A percentile compares a stretch with the other conserved stretches of the same genome.
phyloP scores from a whole-genome alignment of 2,113 vertebrate species.

The Ondatra zibethicus region DNA sequence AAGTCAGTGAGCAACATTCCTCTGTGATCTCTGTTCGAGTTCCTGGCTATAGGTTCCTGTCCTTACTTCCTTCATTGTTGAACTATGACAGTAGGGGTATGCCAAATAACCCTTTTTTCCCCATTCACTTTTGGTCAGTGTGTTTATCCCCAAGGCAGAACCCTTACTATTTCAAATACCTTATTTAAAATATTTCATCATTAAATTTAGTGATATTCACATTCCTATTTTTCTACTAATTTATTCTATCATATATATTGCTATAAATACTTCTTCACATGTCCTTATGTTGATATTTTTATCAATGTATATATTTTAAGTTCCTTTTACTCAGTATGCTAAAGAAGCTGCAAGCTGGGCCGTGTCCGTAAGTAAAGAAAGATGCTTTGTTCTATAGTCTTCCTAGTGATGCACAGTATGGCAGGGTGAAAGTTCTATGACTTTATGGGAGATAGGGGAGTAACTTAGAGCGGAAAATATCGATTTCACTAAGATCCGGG shows the following conservation, averaged over 20 bases:
- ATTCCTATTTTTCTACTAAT: background rate
- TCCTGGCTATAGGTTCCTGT: background rate
- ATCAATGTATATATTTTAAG: too few relatives aligned
- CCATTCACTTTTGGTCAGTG: background rate
- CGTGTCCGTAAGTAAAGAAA: background rate
- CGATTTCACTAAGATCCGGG: background rate
- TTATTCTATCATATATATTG: background rate
- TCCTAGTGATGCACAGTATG: too few relatives aligned
- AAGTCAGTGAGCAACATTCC: background rate
- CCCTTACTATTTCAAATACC: background rate
- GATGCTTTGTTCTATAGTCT: accelerated
- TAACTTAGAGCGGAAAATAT: background rate
- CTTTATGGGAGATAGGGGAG: background rate
- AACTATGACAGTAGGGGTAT: background rate
- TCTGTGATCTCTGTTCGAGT: background rate
- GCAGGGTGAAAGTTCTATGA: too few relatives aligned
- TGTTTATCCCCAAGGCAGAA: background rate
- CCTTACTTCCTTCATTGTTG: background rate
- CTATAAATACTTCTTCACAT: too few relatives aligned
- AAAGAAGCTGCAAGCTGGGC: background rate
- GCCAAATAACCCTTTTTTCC: background rate
- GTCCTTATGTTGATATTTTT: background rate
- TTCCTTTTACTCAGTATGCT: background rate
- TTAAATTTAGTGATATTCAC: background rate
- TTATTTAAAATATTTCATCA: background rate